Evolutionary conservation across 2,888 invertebrate genomes (phyloP).

Genomic region (Aradus depressus): DNA sequence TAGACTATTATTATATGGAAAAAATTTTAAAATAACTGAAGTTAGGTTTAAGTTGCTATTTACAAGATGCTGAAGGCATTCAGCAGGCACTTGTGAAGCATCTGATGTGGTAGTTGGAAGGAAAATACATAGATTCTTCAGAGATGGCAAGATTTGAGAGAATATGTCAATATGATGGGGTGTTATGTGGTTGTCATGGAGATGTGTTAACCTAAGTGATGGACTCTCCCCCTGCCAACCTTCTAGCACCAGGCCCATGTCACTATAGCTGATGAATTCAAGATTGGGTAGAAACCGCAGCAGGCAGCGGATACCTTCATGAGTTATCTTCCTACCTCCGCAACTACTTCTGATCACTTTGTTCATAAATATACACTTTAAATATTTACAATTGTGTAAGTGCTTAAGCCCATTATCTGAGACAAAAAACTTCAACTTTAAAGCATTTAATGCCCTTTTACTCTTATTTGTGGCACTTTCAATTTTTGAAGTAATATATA

Average conservation of each 20-base stretch:
- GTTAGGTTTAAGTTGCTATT: not conserved
- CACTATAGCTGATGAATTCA: slow-evolving; percentile 18
- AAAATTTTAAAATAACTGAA: not conserved
- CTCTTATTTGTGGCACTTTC: slow-evolving; percentile 7
- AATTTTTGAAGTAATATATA: slow-evolving; percentile 19
- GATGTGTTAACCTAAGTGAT: slow-evolving; percentile 11
- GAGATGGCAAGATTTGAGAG: slow-evolving; percentile 12
- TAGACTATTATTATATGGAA: not conserved
- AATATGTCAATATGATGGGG: slow-evolving; percentile 17
- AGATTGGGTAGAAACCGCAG: slow-evolving; percentile 10
- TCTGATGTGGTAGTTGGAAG: slow-evolving; percentile 3
- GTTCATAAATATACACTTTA: slow-evolving; percentile 17
- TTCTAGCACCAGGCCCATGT: slow-evolving; percentile 20
- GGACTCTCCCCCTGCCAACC: not conserved
- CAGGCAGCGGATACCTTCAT: slow-evolving; percentile 16
- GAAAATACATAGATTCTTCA: slow-evolving; percentile 13
- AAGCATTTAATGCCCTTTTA: slow-evolving; percentile 12
- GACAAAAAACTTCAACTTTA: slow-evolving; percentile 17
- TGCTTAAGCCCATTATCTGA: slow-evolving; percentile 13
- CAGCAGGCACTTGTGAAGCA: not conserved
- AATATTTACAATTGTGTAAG: slow-evolving; percentile 10
- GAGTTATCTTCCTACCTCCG: slow-evolving; percentile 18
- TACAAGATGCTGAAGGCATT: not conserved
- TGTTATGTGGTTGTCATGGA: slow-evolving; percentile 20
- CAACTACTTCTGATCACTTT: slow-evolving; percentile 20